Conservation (phyloP, 1,140 invertebrate genomes). For the Danaus melanippus region DNA sequence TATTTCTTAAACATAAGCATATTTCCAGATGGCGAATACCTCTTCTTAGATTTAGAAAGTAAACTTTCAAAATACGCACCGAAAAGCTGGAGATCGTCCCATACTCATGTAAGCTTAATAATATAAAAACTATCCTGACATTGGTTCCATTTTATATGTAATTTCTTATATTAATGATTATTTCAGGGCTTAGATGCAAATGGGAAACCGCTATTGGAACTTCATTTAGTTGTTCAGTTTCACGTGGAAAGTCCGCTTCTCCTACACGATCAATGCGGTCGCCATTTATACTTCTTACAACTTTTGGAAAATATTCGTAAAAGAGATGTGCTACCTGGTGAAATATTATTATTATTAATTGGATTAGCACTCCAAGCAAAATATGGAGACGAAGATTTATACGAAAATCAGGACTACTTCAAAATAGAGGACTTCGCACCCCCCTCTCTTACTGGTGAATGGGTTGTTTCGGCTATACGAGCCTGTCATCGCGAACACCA, state of each 20-base stretch:
- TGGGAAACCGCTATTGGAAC: slow-evolving; percentile 88
- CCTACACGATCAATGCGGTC: slow-evolving; percentile 90
- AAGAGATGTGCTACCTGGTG: slow-evolving; percentile 77
- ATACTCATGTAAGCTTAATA: slow-evolving; percentile 85
- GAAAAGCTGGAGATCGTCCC: slow-evolving; percentile 94
- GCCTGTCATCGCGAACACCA: slow-evolving; percentile 80
- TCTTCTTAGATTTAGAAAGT: slow-evolving; percentile 94
- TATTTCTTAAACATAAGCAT: not conserved
- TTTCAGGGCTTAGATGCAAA: slow-evolving; percentile 90
- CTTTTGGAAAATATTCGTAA: slow-evolving; percentile 89
- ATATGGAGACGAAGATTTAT: slow-evolving; percentile 82
- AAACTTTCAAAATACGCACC: slow-evolving; percentile 96
- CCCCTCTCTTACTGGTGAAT: slow-evolving; percentile 65
- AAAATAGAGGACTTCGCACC: slow-evolving; percentile 83
- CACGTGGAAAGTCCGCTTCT: slow-evolving; percentile 92
- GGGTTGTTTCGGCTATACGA: slow-evolving; percentile 74
- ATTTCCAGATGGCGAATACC: slow-evolving; percentile 92
- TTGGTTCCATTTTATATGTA: no score
- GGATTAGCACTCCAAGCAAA: slow-evolving; percentile 93
- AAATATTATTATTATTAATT: slow-evolving; percentile 84
- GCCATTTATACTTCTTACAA: slow-evolving; percentile 95
- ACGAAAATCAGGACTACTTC: slow-evolving; percentile 81
- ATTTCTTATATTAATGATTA: slow-evolving; percentile 19
- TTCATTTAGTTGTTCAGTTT: slow-evolving; percentile 95
- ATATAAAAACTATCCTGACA: slow-evolving; percentile 1